These are phyloP conservation scores for Ormyrus pomaceus DNA, from an alignment of 2,888 invertebrate genomes.

Conservation along the genomic window DNA sequence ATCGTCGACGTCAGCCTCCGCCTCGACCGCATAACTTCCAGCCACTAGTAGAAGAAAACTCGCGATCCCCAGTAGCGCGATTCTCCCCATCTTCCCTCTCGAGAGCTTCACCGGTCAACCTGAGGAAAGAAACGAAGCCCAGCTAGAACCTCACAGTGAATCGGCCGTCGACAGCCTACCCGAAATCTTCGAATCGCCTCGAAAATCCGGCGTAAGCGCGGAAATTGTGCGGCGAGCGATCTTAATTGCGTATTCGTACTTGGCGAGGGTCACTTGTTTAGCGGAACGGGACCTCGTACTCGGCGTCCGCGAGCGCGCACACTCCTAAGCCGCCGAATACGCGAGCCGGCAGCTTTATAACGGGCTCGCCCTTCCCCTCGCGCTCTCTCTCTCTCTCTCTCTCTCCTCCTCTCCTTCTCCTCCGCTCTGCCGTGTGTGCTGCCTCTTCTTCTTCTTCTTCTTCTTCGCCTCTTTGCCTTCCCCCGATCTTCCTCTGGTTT, in stretches of 20 bases:
- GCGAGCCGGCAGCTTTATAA: slow-evolving; percentile 76
- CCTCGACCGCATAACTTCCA: slow-evolving; percentile 33
- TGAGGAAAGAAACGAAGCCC: background rate
- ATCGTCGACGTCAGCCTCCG: slow-evolving; percentile 50
- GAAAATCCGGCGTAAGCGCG: background rate
- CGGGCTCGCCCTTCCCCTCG: slow-evolving; percentile 77
- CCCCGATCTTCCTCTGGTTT: background rate
- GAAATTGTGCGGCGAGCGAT: background rate
- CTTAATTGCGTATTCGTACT: background rate
- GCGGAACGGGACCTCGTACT: slow-evolving; percentile 50
- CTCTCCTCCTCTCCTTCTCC: slow-evolving; percentile 25
- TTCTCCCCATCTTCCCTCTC: slow-evolving; percentile 37
- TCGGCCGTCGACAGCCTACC: too few relatives aligned
- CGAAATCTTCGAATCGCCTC: slow-evolving; percentile 4
- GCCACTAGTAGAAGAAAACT: slow-evolving; percentile 50
- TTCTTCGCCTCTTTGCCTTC: background rate
- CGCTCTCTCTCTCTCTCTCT: slow-evolving; percentile 1
- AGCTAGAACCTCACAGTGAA: too few relatives aligned
- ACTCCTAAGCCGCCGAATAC: slow-evolving; percentile 76
- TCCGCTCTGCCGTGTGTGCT: slow-evolving; percentile 70
- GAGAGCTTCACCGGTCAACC: slow-evolving; percentile 1
- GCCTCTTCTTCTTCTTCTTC: slow-evolving; percentile 26
- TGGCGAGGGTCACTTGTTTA: slow-evolving; percentile 6
- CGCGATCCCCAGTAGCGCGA: slow-evolving; percentile 51
- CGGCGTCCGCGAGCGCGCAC: slow-evolving; percentile 37